Evolutionary conservation across 2,113 vertebrate species (phyloP).

Genomic region (Puntigrus tetrazona): DNA sequence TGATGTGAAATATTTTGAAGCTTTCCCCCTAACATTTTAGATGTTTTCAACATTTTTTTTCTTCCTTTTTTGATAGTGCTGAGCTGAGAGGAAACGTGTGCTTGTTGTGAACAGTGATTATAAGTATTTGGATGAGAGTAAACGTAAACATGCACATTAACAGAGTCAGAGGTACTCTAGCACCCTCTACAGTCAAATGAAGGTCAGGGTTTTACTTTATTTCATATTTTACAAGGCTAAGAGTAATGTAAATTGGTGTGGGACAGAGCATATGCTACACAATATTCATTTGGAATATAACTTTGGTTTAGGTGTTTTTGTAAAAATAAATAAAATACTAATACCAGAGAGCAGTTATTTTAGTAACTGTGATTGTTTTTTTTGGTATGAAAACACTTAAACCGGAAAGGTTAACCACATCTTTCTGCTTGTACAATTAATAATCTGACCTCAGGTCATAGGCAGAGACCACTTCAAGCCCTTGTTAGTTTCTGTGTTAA

Average conservation of each 20-base stretch:
- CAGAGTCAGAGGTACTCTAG: background rate
- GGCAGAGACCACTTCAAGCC: conserved; percentile 24
- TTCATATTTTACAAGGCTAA: too few relatives aligned
- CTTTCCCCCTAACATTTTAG: background rate
- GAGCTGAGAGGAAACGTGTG: conserved; percentile 13
- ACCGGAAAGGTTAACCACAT: conserved; percentile 8
- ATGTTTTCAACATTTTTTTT: too few relatives aligned
- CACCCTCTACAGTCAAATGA: conserved; percentile 40
- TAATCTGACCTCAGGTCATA: background rate
- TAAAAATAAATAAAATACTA: background rate
- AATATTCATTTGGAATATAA: background rate
- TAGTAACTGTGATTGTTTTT: background rate
- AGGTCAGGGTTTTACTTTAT: background rate
- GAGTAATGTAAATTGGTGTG: background rate
- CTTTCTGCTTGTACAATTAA: background rate
- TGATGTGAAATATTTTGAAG: conserved; percentile 11
- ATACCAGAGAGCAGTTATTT: background rate
- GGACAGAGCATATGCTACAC: background rate
- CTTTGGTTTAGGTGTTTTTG: background rate
- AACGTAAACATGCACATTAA: background rate
- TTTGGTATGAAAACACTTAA: background rate
- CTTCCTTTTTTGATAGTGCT: conserved; percentile 1
- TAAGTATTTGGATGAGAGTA: background rate
- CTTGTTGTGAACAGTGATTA: conserved; percentile 6
- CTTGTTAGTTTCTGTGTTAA: background rate